Evolutionary conservation across 2,888 invertebrate species (phyloP).

Genomic region (Folsomia manolachei): DNA sequence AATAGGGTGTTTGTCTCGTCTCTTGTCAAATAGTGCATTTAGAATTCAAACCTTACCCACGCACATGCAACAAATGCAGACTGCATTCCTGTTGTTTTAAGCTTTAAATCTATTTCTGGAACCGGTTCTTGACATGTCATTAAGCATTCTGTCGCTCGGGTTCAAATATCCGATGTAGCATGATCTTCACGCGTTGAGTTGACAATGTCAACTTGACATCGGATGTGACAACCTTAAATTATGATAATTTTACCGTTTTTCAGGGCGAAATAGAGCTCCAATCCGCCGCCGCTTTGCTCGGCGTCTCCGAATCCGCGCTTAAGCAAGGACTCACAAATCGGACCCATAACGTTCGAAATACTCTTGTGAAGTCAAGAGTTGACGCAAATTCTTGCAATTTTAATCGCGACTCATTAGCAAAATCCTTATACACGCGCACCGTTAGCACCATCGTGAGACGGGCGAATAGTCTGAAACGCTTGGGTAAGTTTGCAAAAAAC

Average conservation of each 20-base stretch:
- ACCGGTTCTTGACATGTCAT: background rate
- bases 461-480: constrained; percentile 83
- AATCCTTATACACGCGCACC: constrained; percentile 89
- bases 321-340: constrained; percentile 79
- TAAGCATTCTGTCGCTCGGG: too few relatives aligned
- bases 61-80: background rate
- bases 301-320: constrained; percentile 70
- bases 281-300: constrained; percentile 79
- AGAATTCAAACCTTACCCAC: background rate
- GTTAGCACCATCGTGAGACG: constrained; percentile 89
- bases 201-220: too few relatives aligned
- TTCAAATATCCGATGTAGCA: background rate
- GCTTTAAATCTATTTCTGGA: too few relatives aligned
- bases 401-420: constrained; percentile 84
- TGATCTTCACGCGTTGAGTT: background rate
- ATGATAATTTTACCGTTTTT: too few relatives aligned
- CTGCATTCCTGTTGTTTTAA: background rate
- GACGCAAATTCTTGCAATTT: constrained; percentile 82
- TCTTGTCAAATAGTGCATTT: too few relatives aligned
- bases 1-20: too few relatives aligned
- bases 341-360: constrained; percentile 73
- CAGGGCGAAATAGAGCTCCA: constrained; percentile 77
- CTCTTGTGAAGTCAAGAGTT: constrained; percentile 75
- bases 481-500: too few relatives aligned
- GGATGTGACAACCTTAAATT: too few relatives aligned